These are phyloP conservation scores for Clupea harengus DNA, from an alignment of 2,113 vertebrate species.

Conservation along the genomic window DNA sequence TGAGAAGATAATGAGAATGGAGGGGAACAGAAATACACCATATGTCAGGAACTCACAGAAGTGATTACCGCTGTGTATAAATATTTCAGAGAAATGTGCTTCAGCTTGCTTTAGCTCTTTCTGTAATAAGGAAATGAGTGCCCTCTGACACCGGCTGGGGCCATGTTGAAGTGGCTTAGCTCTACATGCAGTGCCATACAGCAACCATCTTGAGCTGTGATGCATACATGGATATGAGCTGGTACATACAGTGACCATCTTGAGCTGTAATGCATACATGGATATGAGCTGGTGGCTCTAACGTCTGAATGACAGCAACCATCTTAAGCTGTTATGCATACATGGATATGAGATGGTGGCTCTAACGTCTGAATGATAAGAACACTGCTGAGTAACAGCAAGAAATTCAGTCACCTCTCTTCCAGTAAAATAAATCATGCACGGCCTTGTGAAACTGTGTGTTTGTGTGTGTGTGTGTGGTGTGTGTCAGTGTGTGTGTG, in stretches of 20 bases:
- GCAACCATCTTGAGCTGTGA: neutral
- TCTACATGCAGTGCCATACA: neutral
- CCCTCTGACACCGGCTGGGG: neutral
- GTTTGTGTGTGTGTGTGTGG: neutral
- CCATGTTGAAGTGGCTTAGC: neutral
- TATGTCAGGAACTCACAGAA: neutral
- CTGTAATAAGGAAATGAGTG: neutral
- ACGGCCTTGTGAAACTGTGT: neutral
- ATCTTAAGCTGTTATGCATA: too few relatives aligned
- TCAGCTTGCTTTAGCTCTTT: neutral
- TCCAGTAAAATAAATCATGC: neutral
- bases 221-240: neutral
- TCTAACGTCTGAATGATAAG: neutral
- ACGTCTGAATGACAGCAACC: neutral
- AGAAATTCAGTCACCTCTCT: conserved; percentile 11
- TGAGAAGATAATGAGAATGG: neutral
- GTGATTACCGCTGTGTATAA: neutral
- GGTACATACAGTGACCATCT: neutral
- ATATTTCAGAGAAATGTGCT: neutral
- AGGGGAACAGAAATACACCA: neutral
- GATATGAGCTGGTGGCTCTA: neutral
- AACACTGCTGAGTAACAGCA: neutral
- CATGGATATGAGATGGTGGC: neutral
- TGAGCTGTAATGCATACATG: too few relatives aligned
- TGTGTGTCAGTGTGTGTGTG: too few relatives aligned